Evolutionary conservation across 2,113 vertebrate genomes (phyloP).

Genomic region (Ceuthmochares aereus): DNA sequence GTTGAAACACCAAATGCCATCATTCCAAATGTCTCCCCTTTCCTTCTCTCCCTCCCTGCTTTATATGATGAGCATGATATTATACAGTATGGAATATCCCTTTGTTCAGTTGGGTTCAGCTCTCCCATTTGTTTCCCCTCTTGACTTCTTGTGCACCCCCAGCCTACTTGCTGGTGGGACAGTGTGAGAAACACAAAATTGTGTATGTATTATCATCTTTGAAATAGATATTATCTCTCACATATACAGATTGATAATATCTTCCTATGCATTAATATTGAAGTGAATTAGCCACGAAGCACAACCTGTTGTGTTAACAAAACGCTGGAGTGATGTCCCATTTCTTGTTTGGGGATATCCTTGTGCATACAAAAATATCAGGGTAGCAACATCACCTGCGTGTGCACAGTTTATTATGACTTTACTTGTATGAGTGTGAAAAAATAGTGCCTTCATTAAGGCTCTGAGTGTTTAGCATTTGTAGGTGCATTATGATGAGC

Average conservation of each 20-base stretch:
- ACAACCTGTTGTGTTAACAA: not conserved
- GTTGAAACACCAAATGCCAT: too few relatives aligned
- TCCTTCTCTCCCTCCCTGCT: too few relatives aligned
- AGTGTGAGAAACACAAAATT: not conserved
- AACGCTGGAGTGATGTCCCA: not conserved
- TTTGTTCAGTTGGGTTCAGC: too few relatives aligned
- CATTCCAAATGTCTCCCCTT: too few relatives aligned
- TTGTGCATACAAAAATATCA: not conserved
- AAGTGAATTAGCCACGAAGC: not conserved
- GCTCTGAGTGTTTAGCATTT: not conserved
- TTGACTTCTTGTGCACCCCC: too few relatives aligned
- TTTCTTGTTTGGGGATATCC: not conserved
- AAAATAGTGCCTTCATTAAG: not conserved
- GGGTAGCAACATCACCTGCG: rapidly evolving
- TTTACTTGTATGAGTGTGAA: not conserved
- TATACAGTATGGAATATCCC: too few relatives aligned
- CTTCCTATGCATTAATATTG: not conserved
- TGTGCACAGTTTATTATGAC: not conserved
- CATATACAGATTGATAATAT: not conserved
- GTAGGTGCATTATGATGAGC: not conserved
- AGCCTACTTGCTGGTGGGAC: too few relatives aligned
- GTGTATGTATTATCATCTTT: not conserved
- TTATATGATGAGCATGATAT: too few relatives aligned
- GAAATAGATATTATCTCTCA: not conserved
- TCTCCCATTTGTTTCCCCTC: too few relatives aligned